Evolutionary conservation across 2,797 vertebrate genomes (phyloP).

Genomic region (Semotilus atromaculatus): DNA sequence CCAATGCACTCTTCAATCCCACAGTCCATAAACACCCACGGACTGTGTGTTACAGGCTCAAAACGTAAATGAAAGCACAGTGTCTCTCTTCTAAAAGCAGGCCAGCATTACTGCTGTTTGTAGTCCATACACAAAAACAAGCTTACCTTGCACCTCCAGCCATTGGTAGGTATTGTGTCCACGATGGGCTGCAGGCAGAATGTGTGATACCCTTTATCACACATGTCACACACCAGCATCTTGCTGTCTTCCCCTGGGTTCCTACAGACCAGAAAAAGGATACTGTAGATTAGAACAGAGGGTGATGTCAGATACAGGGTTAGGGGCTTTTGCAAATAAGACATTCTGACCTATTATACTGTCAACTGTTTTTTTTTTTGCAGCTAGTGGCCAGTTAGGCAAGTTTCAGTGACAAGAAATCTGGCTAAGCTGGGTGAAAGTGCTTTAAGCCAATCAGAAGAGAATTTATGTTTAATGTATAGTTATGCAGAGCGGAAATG

Average conservation of each 20-base stretch:
- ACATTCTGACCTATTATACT: neutral
- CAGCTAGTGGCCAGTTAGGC: neutral
- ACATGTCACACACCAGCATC: slow-evolving; percentile 92
- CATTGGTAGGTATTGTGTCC: slow-evolving; percentile 83
- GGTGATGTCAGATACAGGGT: neutral
- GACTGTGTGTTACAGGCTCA: neutral
- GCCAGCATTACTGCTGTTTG: neutral
- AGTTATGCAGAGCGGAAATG: neutral
- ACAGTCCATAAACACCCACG: neutral
- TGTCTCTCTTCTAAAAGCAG: neutral
- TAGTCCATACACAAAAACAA: slow-evolving; percentile 5
- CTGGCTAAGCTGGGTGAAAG: neutral
- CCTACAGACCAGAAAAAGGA: slow-evolving; percentile 69
- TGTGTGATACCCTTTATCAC: slow-evolving; percentile 94
- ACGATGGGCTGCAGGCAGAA: slow-evolving; percentile 92
- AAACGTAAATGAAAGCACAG: neutral
- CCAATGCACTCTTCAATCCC: slow-evolving; percentile 13
- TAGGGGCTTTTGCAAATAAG: neutral
- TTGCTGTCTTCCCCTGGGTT: slow-evolving; percentile 86
- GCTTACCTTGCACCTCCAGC: slow-evolving; percentile 93
- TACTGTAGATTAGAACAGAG: neutral
- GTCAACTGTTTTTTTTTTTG: neutral
- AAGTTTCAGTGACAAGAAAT: neutral
- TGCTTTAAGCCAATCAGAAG: neutral
- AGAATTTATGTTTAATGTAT: neutral